A percentile compares a stretch with the other conserved stretches of the same genome.
phyloP scores from a whole-genome alignment of 1,140 invertebrate genomes.

The Cydia pomonella region DNA sequence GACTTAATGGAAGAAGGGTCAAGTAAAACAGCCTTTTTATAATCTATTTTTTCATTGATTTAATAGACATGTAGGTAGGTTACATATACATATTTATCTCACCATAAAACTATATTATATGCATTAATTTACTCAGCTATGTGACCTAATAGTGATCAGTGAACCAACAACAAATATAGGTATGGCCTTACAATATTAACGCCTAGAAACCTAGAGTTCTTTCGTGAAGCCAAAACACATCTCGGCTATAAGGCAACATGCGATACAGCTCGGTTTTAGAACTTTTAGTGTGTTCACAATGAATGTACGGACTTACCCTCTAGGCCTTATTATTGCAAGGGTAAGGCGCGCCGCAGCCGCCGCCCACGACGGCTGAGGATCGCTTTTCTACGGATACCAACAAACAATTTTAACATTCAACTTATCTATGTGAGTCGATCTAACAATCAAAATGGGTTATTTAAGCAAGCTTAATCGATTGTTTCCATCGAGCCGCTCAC shows the following conservation, averaged over 20 bases:
- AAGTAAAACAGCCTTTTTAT: conserved; percentile 46
- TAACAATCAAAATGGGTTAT: conserved; percentile 24
- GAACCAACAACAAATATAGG: conserved; percentile 71
- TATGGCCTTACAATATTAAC: conserved; percentile 42
- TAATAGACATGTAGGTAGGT: conserved; percentile 77
- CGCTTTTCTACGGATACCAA: conserved; percentile 50
- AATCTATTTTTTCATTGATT: conserved; percentile 77
- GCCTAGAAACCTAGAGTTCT: background rate
- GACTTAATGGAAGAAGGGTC: conserved; percentile 7
- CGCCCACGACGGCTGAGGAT: too few species aligned
- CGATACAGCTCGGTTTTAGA: too few species aligned
- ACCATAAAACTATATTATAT: conserved; percentile 79
- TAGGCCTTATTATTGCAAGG: too few species aligned
- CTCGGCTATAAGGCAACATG: too few species aligned
- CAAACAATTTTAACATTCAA: conserved; percentile 50
- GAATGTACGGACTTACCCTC: background rate
- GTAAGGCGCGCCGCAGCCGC: too few species aligned
- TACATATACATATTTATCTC: conserved; percentile 77
- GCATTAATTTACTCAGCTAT: conserved; percentile 75
- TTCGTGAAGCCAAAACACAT: background rate
- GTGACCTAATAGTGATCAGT: conserved; percentile 73
- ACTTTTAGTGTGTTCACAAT: background rate
- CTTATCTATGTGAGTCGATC: conserved; percentile 27
- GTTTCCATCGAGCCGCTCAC: background rate
- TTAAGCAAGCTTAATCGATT: background rate